These are phyloP conservation scores for Drosophila meridiana DNA, from an alignment of 2,888 invertebrate species.

Conservation along the genomic window DNA sequence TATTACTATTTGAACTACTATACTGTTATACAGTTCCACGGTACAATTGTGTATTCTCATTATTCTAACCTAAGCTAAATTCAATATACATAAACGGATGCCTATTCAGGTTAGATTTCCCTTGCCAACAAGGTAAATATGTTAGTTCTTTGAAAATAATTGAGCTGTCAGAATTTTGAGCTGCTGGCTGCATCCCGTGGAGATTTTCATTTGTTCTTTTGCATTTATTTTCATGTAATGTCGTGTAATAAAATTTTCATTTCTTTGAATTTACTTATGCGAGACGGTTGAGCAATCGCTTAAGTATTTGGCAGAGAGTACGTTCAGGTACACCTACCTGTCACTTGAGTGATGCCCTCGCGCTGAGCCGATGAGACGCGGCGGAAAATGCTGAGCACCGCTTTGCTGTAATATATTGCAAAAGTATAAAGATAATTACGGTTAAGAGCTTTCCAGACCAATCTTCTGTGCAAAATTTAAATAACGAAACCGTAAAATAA, in stretches of 20 bases:
- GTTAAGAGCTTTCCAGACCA: constrained; percentile 10
- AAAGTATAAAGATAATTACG: constrained; percentile 17
- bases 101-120: neutral
- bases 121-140: neutral
- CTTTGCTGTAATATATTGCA: constrained; percentile 76
- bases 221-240: constrained; percentile 3
- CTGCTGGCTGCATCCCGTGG: neutral
- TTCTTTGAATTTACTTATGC: constrained; percentile 11
- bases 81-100: neutral
- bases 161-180: neutral
- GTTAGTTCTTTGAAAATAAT: constrained; percentile 1
- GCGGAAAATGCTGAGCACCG: constrained; percentile 83
- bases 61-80: too few relatives aligned
- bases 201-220: neutral
- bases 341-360: constrained; percentile 84
- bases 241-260: constrained; percentile 17
- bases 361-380: constrained; percentile 79
- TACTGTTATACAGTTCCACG: neutral
- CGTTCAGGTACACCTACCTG: constrained; percentile 79
- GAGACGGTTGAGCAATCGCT: neutral
- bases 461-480: neutral
- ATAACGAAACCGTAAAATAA: constrained; percentile 4
- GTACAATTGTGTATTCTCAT: neutral
- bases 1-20: neutral
- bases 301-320: constrained; percentile 11